phyloP scores from a whole-genome alignment of 2,888 invertebrate genomes.

The Drosophila fulvimacula region DNA sequence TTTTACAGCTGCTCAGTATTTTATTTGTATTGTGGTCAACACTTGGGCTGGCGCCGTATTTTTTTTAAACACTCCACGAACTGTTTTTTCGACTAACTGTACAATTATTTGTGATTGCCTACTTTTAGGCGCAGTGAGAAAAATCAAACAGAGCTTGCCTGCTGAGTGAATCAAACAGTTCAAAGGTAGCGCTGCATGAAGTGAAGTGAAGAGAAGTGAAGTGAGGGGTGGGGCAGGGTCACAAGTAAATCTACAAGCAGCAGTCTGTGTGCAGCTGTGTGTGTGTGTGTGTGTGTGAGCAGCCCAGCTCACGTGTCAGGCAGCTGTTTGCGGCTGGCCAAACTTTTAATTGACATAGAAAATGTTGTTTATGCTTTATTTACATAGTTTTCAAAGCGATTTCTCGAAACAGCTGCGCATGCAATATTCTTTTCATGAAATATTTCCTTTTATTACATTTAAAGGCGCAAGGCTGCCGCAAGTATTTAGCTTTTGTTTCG shows the following conservation, averaged over 20 bases:
- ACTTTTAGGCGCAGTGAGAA: constrained; percentile 30
- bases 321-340: constrained; percentile 34
- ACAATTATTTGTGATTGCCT: constrained; percentile 24
- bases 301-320: constrained; percentile 32
- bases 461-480: constrained; percentile 39
- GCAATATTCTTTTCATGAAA: background rate
- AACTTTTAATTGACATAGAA: constrained; percentile 24
- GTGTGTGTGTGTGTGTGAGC: background rate
- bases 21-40: constrained; percentile 28
- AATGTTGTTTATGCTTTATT: constrained; percentile 1
- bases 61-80: background rate
- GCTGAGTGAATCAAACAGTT: background rate
- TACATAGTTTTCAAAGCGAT: background rate
- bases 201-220: constrained; percentile 8
- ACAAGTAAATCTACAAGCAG: constrained; percentile 10
- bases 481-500: constrained; percentile 48
- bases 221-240: constrained; percentile 6
- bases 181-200: background rate
- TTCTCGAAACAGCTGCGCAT: constrained; percentile 12
- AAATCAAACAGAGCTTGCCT: constrained; percentile 12
- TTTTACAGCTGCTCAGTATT: constrained; percentile 42
- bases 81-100: background rate
- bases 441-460: constrained; percentile 13
- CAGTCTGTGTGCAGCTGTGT: background rate
- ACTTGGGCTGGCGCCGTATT: constrained; percentile 9